A percentile compares a stretch with the other conserved stretches of the same genome.
Conservation (phyloP, 2,888 invertebrate species). For the Pandemis cinnamomeana region DNA sequence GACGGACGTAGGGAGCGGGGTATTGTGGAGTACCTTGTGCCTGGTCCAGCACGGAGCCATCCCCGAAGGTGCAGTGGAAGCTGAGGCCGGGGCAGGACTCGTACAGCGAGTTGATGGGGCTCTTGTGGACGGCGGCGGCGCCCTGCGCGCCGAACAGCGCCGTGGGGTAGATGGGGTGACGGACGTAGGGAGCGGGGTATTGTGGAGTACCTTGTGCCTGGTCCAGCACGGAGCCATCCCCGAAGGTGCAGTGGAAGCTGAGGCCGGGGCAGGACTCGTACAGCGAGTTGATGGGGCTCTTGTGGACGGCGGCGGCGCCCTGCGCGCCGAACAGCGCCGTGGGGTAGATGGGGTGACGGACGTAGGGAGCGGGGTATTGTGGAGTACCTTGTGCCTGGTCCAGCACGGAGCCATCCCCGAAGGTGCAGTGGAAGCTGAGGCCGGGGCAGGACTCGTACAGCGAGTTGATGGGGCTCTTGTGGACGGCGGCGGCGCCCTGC, state of each 20-base stretch:
- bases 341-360: neutral
- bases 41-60: constrained; percentile 73
- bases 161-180: neutral
- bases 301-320: constrained; percentile 56
- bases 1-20: neutral
- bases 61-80: constrained; percentile 87
- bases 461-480: constrained; percentile 93
- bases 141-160: constrained; percentile 59
- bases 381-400: constrained; percentile 66
- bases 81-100: constrained; percentile 92
- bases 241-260: constrained; percentile 87
- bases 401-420: constrained; percentile 78
- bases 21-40: constrained; percentile 56
- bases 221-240: constrained; percentile 74
- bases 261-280: constrained; percentile 94
- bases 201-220: constrained; percentile 63
- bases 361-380: neutral
- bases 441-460: constrained; percentile 94
- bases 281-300: constrained; percentile 93
- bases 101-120: constrained; percentile 94
- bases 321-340: constrained; percentile 61
- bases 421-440: constrained; percentile 88
- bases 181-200: neutral
- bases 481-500: constrained; percentile 41
- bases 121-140: constrained; percentile 74